These are phyloP conservation scores for Phortica variegata DNA, from an alignment of 1,140 invertebrate genomes.

Conservation along the genomic window DNA sequence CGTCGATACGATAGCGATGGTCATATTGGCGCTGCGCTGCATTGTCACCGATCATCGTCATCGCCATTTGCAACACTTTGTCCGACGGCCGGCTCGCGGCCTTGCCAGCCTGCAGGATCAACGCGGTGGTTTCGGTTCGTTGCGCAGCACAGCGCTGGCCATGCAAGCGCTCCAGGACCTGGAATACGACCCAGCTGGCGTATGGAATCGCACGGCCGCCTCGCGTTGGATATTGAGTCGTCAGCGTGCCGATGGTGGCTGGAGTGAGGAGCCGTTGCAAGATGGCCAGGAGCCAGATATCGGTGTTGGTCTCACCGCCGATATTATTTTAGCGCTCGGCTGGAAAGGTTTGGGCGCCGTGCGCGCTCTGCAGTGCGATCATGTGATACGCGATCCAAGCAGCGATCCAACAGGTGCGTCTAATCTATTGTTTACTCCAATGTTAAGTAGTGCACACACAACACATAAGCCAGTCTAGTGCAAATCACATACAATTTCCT, in stretches of 20 bases:
- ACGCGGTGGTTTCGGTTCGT: constrained; percentile 78
- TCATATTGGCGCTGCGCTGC: constrained; percentile 77
- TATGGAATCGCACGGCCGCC: constrained; percentile 77
- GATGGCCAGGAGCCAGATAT: constrained; percentile 56
- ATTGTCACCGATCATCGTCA: constrained; percentile 81
- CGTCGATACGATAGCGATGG: constrained; percentile 82
- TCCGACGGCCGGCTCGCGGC: constrained; percentile 70
- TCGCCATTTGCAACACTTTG: constrained; percentile 74
- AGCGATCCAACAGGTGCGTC: constrained; percentile 47
- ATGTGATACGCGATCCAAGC: constrained; percentile 57
- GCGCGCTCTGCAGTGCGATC: constrained; percentile 67
- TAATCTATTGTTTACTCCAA: background rate
- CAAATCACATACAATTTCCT: no score
- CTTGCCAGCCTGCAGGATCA: constrained; percentile 74
- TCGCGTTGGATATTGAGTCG: constrained; percentile 70
- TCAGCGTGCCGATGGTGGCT: constrained; percentile 75
- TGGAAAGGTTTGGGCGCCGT: constrained; percentile 69
- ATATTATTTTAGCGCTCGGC: constrained; percentile 72
- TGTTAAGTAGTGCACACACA: no score
- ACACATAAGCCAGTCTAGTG: no score
- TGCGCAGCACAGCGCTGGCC: constrained; percentile 77
- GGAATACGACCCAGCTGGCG: constrained; percentile 63
- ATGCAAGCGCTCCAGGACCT: constrained; percentile 75
- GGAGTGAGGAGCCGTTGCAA: constrained; percentile 63
- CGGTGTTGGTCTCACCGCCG: constrained; percentile 69